Percentiles rank a stretch among this genome's conserved stretches.
These are phyloP conservation scores for Hipparchia sbordonii DNA, from an alignment of 2,888 invertebrate genomes.

Conservation along the genomic window DNA sequence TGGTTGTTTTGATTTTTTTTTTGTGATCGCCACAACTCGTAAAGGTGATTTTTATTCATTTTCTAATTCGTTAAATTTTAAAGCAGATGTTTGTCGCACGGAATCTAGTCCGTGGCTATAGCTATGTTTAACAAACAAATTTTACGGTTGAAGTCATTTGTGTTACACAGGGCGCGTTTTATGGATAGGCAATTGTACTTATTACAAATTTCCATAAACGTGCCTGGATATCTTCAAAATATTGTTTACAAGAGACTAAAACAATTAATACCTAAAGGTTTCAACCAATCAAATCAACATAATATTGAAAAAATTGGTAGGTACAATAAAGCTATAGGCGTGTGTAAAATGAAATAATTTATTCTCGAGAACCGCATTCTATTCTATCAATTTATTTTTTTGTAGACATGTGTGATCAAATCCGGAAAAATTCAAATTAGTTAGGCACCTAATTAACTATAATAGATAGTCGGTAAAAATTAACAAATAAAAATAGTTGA, in stretches of 20 bases:
- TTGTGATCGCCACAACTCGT: background rate
- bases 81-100: background rate
- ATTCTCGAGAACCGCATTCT: background rate
- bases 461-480: too few relatives aligned
- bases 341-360: background rate
- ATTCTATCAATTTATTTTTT: too few relatives aligned
- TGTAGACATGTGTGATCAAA: background rate
- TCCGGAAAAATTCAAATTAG: background rate
- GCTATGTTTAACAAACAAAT: background rate
- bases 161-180: background rate
- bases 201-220: background rate
- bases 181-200: background rate
- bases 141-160: slow-evolving; percentile 10
- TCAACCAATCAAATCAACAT: background rate
- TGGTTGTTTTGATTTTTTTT: slow-evolving; percentile 11
- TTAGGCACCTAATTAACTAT: background rate
- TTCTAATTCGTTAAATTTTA: background rate
- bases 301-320: background rate
- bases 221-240: background rate
- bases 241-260: background rate
- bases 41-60: slow-evolving; percentile 8
- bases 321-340: background rate
- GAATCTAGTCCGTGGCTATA: background rate
- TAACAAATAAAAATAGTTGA: too few relatives aligned
- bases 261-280: background rate